Evolutionary conservation across 2,113 vertebrate genomes (phyloP), one percentile per base, ranked within the genome.

Genomic region (Nymphicus hollandicus): DNA sequence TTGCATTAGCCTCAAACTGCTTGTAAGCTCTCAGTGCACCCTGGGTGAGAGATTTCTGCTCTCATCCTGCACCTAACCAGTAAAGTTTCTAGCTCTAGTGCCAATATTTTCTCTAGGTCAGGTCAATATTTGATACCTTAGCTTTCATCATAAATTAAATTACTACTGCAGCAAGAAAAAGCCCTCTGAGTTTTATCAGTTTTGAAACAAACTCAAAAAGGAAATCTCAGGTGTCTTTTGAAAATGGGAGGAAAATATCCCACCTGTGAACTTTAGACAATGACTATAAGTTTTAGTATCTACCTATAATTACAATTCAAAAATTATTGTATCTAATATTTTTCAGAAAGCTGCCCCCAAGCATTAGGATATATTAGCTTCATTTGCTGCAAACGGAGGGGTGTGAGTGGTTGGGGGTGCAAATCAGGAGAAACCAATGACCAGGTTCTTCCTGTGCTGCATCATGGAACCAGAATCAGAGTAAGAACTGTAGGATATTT

Each of bases 61-160:
- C 69, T 89, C 25, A 53, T 31, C 43, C 64, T 61, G 18, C 60
- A 91, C 87, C 68, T 85, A 76, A 49, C 81, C 61, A 63, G 53
- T 37, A 31, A 85, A 24, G 8, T 77, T 95, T 85, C 73, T 63
- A 31, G 52, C 80, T 91, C 66, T n/a, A 92, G 17, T 65, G 80
- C 89, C 86, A 95, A 89, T 86, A 89, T 93, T 89, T 95, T 93
- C 71, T 58, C 64, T 85, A 81, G 27, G 74, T 89, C 81, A 91
- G 70, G 91, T 80, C 85, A 88, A 95, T 95, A 95, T 89, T 96
- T 92, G 81, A 68, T 73, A 73, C 69, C 76, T 43, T 60, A 19
- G n/a, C 88, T 90, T 88, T 86, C 63, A 84, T 69, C 50, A 88
- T 68, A 93, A 88, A 56, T 39, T 13, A 96, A 89, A 90, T 88